Percentiles rank a stretch among this genome's conserved stretches.
phyloP scores from a whole-genome alignment of 1,140 invertebrate species.

The Stegodyphus dumicola region DNA sequence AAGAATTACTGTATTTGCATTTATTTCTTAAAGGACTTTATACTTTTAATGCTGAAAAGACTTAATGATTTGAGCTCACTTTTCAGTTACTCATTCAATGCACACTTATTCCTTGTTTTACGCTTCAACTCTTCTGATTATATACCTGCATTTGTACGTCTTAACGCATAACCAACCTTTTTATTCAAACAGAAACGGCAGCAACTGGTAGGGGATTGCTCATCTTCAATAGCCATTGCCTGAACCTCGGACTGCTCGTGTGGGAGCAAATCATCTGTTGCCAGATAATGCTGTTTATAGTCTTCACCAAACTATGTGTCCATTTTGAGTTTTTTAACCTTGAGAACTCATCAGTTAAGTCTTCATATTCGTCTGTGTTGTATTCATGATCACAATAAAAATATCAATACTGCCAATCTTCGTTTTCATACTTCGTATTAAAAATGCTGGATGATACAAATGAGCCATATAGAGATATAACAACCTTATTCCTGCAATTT shows the following conservation, averaged over 20 bases:
- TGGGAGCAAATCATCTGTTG: conserved; percentile 47
- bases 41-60: too few species aligned
- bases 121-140: conserved; percentile 37
- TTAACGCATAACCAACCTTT: conserved; percentile 55
- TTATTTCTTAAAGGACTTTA: too few species aligned
- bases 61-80: background rate
- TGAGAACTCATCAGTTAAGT: conserved; percentile 28
- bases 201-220: conserved; percentile 38
- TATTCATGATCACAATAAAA: conserved; percentile 60
- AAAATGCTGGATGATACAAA: conserved; percentile 56
- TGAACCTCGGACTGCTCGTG: conserved; percentile 26
- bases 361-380: conserved; percentile 36
- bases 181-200: conserved; percentile 58
- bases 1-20: too few species aligned
- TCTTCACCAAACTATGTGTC: conserved; percentile 27
- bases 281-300: conserved; percentile 53
- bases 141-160: conserved; percentile 46
- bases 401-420: conserved; percentile 33
- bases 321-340: conserved; percentile 51
- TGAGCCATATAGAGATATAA: conserved; percentile 25
- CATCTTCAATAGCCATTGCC: conserved; percentile 29
- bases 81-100: background rate
- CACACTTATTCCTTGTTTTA: conserved; percentile 23
- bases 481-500: too few species aligned
- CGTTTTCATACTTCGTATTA: conserved; percentile 38